A percentile compares a stretch with the other conserved stretches of the same genome.
These are phyloP conservation scores for silkworm (Bombyx mori) DNA, from an alignment of 1,140 invertebrate species.

Conservation along the genomic window DNA sequence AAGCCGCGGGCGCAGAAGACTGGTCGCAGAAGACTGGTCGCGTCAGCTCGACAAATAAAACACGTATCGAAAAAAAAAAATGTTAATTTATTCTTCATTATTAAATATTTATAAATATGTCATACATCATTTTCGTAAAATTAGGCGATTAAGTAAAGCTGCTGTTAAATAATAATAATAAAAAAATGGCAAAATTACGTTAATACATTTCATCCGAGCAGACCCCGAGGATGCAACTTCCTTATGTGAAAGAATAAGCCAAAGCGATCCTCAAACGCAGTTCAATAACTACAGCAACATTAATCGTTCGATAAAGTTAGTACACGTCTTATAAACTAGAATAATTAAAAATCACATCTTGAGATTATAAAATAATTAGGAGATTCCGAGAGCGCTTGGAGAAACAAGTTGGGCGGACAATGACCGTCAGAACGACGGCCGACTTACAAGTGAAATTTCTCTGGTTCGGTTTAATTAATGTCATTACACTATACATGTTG, in stretches of 20 bases:
- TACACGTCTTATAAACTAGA: constrained; percentile 41
- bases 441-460: too few species aligned
- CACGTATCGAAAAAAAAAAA: constrained; percentile 33
- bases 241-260: constrained; percentile 57
- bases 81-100: constrained; percentile 50
- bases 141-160: constrained; percentile 51
- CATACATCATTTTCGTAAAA: constrained; percentile 49
- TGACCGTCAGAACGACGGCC: constrained; percentile 12
- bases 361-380: constrained; percentile 59
- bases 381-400: constrained; percentile 56
- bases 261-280: constrained; percentile 38
- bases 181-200: constrained; percentile 15
- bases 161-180: constrained; percentile 33
- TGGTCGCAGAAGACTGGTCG: background rate
- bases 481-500: too few species aligned
- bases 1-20: background rate
- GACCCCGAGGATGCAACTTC: constrained; percentile 34
- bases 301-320: too few species aligned
- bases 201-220: constrained; percentile 6
- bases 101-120: constrained; percentile 57
- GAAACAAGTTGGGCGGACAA: constrained; percentile 50
- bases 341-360: constrained; percentile 64
- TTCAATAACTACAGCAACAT: constrained; percentile 17
- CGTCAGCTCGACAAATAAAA: constrained; percentile 25
- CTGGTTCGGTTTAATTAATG: too few species aligned